These are phyloP conservation scores for Neopelma chrysocephalum DNA, from an alignment of 2,797 vertebrate genomes.

Conservation along the genomic window DNA sequence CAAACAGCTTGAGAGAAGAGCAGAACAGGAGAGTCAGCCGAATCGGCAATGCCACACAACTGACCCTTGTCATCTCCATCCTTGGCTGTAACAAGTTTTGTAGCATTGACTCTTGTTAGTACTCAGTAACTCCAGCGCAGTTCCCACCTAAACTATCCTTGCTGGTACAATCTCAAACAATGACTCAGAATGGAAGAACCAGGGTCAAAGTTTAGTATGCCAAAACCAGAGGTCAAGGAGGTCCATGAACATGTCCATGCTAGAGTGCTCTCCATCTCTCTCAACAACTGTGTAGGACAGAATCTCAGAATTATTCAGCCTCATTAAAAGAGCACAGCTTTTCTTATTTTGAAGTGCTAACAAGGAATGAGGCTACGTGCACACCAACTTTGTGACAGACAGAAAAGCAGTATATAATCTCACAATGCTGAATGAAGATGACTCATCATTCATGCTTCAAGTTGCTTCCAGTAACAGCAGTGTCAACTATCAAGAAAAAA, in stretches of 20 bases:
- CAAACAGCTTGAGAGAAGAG: neutral
- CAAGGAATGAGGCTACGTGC: neutral
- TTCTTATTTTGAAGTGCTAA: neutral
- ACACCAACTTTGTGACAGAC: neutral
- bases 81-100: neutral
- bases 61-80: neutral
- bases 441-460: neutral
- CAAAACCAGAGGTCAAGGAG: neutral
- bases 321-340: neutral
- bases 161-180: neutral
- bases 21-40: neutral
- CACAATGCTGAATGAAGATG: neutral
- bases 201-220: neutral
- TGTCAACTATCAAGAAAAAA: neutral
- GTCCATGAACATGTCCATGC: neutral
- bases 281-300: neutral
- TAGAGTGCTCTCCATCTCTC: neutral
- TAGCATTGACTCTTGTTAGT: neutral
- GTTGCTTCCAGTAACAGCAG: neutral
- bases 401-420: neutral
- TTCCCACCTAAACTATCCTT: neutral
- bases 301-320: neutral
- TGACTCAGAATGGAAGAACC: neutral
- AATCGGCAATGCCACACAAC: neutral
- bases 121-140: neutral